Evolutionary conservation across 2,888 invertebrate species (phyloP), one percentile per base, ranked within the genome.

Genomic region (Tuta absoluta): DNA sequence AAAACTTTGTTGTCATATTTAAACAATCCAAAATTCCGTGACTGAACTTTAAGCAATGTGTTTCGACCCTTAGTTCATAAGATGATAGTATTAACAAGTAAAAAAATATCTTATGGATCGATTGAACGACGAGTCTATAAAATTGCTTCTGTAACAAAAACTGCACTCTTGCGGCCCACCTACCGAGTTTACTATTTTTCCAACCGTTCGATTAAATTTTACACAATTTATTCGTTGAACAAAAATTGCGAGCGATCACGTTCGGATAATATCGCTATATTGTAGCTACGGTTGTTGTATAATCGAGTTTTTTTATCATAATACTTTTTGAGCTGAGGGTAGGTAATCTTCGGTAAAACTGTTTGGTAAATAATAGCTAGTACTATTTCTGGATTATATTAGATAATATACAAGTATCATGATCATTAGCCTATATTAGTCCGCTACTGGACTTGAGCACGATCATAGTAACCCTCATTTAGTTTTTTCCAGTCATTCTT

Each of bases 261-360:
- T 24, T n/a, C 37, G 17, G 62, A 33, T 62, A 62, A 62, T 33
- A 37, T 53, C 37, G 53, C 19, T 4, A 62, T 53, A 53, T 62
- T 62, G 62, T 53, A 53, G 53, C 37, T 14, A 17, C 28, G 17
- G 58, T 63, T 63, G 58, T 59, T 59, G 51, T 59, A n/a, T 56
- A 56, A 28, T 33, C 24, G 33, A 33, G 56, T 57, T 48, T 57
- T 48, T 57, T 57, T 57, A 63, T 57, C 63, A n/a, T 24, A 41
- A 48, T 17, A n/a, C 45, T n/a, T n/a, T 17, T n/a, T 45, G 45
- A 5, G 45, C n/a, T 41, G 41, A 41, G 41, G 41, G 14, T 41
- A n/a, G 41, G 14, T 41, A n/a, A 12, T 41, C n/a, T 41, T 41
- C 45, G 4, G n/a, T 5, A 5, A 45, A 45, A 17, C n/a, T 45